These are phyloP conservation scores for Microcaecilia unicolor DNA, from an alignment of 2,797 vertebrate genomes.

Conservation along the genomic window DNA sequence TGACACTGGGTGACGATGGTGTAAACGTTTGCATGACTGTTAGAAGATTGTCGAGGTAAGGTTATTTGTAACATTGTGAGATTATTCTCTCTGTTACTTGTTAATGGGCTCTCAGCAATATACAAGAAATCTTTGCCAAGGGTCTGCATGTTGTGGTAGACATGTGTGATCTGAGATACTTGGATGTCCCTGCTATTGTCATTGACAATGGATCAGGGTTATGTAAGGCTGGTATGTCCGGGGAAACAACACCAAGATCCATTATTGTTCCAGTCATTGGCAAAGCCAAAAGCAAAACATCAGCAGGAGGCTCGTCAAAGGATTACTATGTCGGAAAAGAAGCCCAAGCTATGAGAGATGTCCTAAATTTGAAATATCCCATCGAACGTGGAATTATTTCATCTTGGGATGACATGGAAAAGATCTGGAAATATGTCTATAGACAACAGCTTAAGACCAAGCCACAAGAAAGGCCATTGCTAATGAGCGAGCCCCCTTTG, in stretches of 20 bases:
- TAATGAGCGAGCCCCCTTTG: constrained; percentile 34
- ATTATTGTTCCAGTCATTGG: constrained; percentile 23
- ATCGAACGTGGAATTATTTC: constrained; percentile 25
- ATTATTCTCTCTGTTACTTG: too few relatives aligned
- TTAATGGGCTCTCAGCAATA: too few relatives aligned
- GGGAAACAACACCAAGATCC: constrained; percentile 34
- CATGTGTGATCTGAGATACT: neutral
- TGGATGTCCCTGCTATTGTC: constrained; percentile 26
- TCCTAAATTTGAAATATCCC: constrained; percentile 8
- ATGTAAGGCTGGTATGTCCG: constrained; percentile 41
- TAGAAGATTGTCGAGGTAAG: too few relatives aligned
- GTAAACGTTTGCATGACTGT: too few relatives aligned
- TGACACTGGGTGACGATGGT: too few relatives aligned
- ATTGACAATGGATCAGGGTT: constrained; percentile 42
- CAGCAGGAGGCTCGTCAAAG: neutral
- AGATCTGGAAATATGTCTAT: constrained; percentile 37
- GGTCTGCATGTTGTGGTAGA: accelerated
- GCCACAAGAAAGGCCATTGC: constrained; percentile 17
- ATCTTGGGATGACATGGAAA: constrained; percentile 30
- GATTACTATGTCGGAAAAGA: constrained; percentile 23
- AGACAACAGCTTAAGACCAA: constrained; percentile 33
- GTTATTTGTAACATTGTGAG: too few relatives aligned
- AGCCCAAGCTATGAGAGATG: constrained; percentile 9
- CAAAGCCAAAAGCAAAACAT: constrained; percentile 2
- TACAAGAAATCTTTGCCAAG: too few relatives aligned